Percentiles rank a stretch among this genome's conserved stretches.
These are phyloP conservation scores for Sturmia bella DNA, from an alignment of 2,888 invertebrate species.

Conservation along the genomic window DNA sequence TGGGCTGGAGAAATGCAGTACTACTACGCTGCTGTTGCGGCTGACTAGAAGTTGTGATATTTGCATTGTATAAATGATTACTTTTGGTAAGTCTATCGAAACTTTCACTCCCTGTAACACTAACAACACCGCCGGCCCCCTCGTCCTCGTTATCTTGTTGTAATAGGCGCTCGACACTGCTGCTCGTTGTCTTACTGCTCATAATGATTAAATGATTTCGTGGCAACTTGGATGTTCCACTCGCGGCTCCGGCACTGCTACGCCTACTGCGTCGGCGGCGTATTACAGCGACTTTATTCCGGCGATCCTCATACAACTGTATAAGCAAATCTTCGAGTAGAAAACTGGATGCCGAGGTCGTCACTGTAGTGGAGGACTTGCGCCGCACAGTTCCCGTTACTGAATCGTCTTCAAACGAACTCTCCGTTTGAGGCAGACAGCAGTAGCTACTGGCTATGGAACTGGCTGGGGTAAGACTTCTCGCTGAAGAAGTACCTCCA, in stretches of 20 bases:
- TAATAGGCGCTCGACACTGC: conserved; percentile 74
- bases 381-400: conserved; percentile 74
- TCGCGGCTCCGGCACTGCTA: conserved; percentile 70
- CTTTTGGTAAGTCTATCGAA: conserved; percentile 71
- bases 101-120: conserved; percentile 70
- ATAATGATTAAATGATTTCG: conserved; percentile 73
- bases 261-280: conserved; percentile 73
- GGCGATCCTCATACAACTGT: conserved; percentile 81
- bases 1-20: conserved; percentile 72
- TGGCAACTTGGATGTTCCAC: conserved; percentile 64
- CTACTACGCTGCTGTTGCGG: conserved; percentile 68
- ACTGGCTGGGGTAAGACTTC: conserved; percentile 70
- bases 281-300: conserved; percentile 77
- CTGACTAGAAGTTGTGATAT: conserved; percentile 69
- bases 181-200: conserved; percentile 73
- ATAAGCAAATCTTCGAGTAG: conserved; percentile 80
- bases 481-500: conserved; percentile 48
- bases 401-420: conserved; percentile 71
- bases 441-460: conserved; percentile 71
- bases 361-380: conserved; percentile 73
- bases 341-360: conserved; percentile 72
- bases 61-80: conserved; percentile 66
- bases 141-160: conserved; percentile 70
- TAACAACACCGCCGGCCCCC: conserved; percentile 51
- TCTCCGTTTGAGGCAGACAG: conserved; percentile 69